These are phyloP conservation scores for Junonia oenone DNA, from an alignment of 2,888 invertebrate species.

Conservation along the genomic window DNA sequence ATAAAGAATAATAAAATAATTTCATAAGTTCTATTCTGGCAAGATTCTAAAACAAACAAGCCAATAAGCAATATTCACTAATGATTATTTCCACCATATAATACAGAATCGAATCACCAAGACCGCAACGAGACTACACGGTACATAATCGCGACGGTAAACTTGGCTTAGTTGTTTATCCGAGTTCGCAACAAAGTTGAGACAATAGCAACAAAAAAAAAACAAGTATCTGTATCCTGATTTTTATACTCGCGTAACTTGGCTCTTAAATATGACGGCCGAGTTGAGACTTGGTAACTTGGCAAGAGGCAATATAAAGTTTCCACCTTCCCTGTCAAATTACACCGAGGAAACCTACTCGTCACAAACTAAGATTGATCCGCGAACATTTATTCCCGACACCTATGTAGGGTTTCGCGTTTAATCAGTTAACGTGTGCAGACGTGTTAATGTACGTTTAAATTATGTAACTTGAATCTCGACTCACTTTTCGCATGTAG, in stretches of 20 bases:
- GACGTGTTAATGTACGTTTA: neutral
- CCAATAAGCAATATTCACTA: neutral
- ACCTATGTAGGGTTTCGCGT: neutral
- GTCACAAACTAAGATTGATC: constrained; percentile 29
- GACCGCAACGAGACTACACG: neutral
- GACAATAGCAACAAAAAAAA: constrained; percentile 15
- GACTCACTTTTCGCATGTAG: too few species aligned
- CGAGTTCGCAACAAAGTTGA: constrained; percentile 17
- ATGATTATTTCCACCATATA: neutral
- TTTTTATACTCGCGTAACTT: constrained; percentile 37
- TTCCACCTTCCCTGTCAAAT: constrained; percentile 50
- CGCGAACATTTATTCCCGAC: constrained; percentile 16
- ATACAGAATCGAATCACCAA: neutral
- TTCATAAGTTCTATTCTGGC: too few species aligned
- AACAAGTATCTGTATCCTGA: constrained; percentile 15
- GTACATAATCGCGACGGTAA: constrained; percentile 10
- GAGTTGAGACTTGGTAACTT: constrained; percentile 37
- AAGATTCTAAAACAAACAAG: neutral
- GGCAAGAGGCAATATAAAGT: constrained; percentile 45
- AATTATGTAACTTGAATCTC: neutral
- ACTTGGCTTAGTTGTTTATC: constrained; percentile 23
- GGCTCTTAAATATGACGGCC: constrained; percentile 45
- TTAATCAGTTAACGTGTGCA: constrained; percentile 7
- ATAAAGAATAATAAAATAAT: too few species aligned
- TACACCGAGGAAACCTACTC: constrained; percentile 25